phyloP scores from a whole-genome alignment of 2,797 vertebrate genomes.

The Liasis olivaceus region DNA sequence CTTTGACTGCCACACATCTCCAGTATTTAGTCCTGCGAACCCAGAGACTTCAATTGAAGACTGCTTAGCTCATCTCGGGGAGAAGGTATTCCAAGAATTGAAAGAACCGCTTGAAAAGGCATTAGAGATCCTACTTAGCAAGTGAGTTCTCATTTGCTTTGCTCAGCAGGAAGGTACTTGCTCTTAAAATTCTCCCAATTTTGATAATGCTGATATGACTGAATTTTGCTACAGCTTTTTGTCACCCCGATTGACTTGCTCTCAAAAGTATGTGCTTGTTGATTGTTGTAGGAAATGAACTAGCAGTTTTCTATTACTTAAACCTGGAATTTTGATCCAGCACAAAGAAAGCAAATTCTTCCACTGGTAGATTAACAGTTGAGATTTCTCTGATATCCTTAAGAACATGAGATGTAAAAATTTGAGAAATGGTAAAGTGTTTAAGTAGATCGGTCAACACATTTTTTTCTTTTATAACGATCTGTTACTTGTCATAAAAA shows the following conservation, averaged over 20 bases:
- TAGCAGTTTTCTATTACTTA: neutral
- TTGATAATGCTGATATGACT: conserved; percentile 26
- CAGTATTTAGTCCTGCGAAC: conserved; percentile 87
- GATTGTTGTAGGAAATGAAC: neutral
- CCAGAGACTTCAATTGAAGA: conserved; percentile 91
- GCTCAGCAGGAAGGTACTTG: conserved; percentile 36
- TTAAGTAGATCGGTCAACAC: conserved; percentile 14
- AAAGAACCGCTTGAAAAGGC: conserved; percentile 79
- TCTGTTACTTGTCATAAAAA: neutral
- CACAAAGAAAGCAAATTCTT: neutral
- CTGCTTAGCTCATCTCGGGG: conserved; percentile 84
- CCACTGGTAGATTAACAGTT: neutral
- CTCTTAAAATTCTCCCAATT: conserved; percentile 17
- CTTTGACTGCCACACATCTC: conserved; percentile 86
- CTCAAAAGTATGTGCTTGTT: fast-evolving
- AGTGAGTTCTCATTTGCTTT: conserved; percentile 78
- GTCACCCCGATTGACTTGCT: conserved; percentile 1
- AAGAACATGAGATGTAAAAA: neutral
- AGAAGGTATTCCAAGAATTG: conserved; percentile 79
- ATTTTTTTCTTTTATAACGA: neutral
- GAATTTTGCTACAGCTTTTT: neutral
- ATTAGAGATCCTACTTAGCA: conserved; percentile 80
- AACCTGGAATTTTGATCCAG: conserved; percentile 13
- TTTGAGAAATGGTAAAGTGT: conserved; percentile 12
- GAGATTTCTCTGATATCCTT: neutral